Percentiles rank a stretch among this genome's conserved stretches.
phyloP scores from a whole-genome alignment of 2,113 vertebrate genomes.

The Oreochromis aureus region DNA sequence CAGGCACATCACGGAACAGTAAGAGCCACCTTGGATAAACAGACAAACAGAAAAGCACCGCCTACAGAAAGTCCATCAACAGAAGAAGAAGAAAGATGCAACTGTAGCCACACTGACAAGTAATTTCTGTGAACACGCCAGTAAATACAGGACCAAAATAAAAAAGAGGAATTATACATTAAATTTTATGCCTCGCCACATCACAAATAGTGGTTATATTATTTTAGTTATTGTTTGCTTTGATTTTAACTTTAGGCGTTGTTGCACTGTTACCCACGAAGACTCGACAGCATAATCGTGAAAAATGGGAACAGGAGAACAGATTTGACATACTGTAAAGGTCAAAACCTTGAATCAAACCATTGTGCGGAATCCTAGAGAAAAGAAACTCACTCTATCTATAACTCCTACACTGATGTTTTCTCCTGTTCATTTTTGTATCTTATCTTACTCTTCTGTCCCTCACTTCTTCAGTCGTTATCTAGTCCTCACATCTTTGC shows the following conservation, averaged over 20 bases:
- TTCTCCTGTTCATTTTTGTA: neutral
- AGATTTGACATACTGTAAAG: neutral
- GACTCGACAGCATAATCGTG: neutral
- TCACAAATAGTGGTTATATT: neutral
- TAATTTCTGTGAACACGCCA: neutral
- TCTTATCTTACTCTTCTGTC: neutral
- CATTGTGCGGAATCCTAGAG: neutral
- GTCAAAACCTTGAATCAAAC: neutral
- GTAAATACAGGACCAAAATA: neutral
- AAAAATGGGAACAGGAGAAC: neutral
- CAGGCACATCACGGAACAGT: neutral
- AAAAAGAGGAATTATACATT: neutral
- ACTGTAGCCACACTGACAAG: neutral
- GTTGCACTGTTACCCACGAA: neutral
- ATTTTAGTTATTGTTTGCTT: neutral
- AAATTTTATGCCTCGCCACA: neutral
- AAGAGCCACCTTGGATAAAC: neutral
- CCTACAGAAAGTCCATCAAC: neutral
- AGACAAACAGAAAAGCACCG: neutral
- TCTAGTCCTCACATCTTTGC: constrained; percentile 9
- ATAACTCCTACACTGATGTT: neutral
- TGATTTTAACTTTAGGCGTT: neutral
- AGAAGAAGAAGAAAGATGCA: neutral
- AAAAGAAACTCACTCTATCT: neutral
- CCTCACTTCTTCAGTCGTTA: neutral